These are phyloP conservation scores for Baryphthengus martii DNA, from an alignment of 2,113 vertebrate species.

Conservation along the genomic window DNA sequence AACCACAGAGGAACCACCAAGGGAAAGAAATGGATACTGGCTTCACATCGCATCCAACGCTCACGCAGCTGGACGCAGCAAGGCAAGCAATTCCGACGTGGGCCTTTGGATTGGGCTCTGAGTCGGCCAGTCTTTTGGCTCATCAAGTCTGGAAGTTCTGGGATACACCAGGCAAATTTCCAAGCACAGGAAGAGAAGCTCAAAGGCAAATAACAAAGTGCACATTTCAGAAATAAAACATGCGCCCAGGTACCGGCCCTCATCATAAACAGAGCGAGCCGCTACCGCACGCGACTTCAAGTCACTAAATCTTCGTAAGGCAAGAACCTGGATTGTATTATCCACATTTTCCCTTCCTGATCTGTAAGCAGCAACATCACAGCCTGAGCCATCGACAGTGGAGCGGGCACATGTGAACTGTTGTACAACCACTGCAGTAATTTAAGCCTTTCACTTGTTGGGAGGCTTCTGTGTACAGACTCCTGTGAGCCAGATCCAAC, in stretches of 20 bases:
- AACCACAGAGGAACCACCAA: not conserved
- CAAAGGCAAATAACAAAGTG: not conserved
- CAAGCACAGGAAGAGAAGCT: not conserved
- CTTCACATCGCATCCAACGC: not conserved
- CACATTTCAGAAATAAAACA: not conserved
- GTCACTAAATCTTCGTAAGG: not conserved
- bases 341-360: not conserved
- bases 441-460: not conserved
- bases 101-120: not conserved
- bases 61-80: not conserved
- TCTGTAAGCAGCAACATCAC: not conserved
- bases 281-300: rapidly evolving
- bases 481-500: rapidly evolving
- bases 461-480: not conserved
- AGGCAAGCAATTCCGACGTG: not conserved
- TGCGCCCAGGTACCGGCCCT: not conserved
- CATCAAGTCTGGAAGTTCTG: not conserved
- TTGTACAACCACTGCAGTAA: rapidly evolving
- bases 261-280: not conserved
- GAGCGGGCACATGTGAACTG: not conserved
- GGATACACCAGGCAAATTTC: not conserved
- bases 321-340: not conserved
- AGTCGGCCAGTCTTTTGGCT: not conserved
- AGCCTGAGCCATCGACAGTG: not conserved
- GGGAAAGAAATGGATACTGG: not conserved